These are phyloP conservation scores for Cataglyphis altisquamis DNA, from an alignment of 2,888 invertebrate genomes.

Conservation along the genomic window DNA sequence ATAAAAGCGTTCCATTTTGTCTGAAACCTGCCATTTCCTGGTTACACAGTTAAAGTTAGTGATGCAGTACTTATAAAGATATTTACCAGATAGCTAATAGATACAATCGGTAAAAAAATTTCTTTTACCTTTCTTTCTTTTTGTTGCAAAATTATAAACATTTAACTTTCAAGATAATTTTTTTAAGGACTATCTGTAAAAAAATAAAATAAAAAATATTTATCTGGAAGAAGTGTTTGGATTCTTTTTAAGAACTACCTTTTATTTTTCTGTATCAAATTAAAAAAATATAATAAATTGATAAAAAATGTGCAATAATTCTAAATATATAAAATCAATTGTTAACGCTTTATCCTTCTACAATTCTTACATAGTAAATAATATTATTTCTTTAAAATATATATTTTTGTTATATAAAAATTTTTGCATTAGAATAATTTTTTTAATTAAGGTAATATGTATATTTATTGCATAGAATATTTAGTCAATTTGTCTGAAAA, in stretches of 20 bases:
- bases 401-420: background rate
- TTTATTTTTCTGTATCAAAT: background rate
- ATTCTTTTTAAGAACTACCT: background rate
- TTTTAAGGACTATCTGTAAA: background rate
- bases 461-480: background rate
- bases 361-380: background rate
- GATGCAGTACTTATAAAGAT: background rate
- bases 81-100: background rate
- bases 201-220: background rate
- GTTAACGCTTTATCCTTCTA: background rate
- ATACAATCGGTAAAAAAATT: background rate
- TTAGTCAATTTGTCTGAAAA: constrained; percentile 12
- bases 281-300: background rate
- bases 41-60: background rate
- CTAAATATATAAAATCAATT: background rate
- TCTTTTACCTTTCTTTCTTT: background rate
- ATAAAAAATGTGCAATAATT: background rate
- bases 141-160: background rate
- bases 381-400: background rate
- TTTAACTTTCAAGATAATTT: background rate
- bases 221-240: background rate
- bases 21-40: constrained; percentile 18
- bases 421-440: background rate
- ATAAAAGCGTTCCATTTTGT: constrained; percentile 20
- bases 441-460: background rate